phyloP scores from a whole-genome alignment of 2,113 vertebrate genomes.

The Protomyctophum bolini region DNA sequence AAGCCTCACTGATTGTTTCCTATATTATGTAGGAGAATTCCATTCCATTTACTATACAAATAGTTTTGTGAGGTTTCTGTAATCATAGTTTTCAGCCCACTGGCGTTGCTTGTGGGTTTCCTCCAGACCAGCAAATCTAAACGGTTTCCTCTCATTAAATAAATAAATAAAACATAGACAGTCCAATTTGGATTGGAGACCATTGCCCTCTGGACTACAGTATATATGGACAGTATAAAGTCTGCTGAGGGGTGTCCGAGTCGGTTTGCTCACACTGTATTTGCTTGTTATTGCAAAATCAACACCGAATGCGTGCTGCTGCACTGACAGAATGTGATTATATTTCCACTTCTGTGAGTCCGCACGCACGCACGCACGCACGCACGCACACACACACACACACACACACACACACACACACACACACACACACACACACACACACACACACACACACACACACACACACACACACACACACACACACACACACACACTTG shows the following conservation, averaged over 20 bases:
- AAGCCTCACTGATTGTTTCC: no score
- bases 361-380: slow-evolving; percentile 5
- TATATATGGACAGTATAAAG: neutral
- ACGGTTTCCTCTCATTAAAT: no score
- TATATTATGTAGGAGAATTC: no score
- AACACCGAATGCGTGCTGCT: slow-evolving; percentile 41
- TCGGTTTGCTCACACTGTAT: slow-evolving; percentile 21
- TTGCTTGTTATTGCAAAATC: slow-evolving; percentile 64
- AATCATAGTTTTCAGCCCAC: neutral
- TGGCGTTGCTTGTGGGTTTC: neutral
- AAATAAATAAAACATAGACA: no score
- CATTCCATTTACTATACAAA: no score
- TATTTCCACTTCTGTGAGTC: slow-evolving; percentile 43
- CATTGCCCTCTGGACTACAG: no score
- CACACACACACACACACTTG: neutral
- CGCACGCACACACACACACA: slow-evolving; percentile 5
- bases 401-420: slow-evolving; percentile 36
- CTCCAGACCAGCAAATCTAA: no score
- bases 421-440: neutral
- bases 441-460: neutral
- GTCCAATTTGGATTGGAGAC: no score
- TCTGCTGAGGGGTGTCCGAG: slow-evolving; percentile 46
- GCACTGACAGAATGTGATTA: slow-evolving; percentile 60
- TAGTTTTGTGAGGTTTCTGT: no score
- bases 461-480: neutral